Conservation (phyloP, 2,888 invertebrate genomes). For the Drosophila suboccidentalis region DNA sequence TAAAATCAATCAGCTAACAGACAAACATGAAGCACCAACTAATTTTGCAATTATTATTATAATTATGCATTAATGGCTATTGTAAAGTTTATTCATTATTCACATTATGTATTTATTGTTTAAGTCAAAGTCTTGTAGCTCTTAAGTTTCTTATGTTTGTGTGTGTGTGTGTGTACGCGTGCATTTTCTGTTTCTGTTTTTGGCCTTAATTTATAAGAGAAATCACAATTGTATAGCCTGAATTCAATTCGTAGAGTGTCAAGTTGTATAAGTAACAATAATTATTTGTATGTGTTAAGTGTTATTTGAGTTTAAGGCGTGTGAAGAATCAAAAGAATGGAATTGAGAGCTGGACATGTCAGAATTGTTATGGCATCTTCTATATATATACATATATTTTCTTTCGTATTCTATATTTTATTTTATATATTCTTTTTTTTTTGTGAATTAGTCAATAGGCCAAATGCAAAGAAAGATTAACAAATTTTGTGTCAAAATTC, state of each 20-base stretch:
- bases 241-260: slow-evolving; percentile 69
- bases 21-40: slow-evolving; percentile 46
- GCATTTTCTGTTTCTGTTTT: slow-evolving; percentile 62
- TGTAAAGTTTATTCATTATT: slow-evolving; percentile 46
- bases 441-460: slow-evolving; percentile 8
- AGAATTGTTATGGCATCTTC: slow-evolving; percentile 32
- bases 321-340: slow-evolving; percentile 3
- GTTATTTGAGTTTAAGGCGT: slow-evolving; percentile 77
- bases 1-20: slow-evolving; percentile 47
- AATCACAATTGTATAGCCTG: slow-evolving; percentile 64
- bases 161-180: slow-evolving; percentile 46
- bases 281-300: slow-evolving; percentile 68
- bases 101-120: slow-evolving; percentile 6
- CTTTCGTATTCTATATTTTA: neutral
- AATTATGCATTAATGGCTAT: slow-evolving; percentile 55
- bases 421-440: slow-evolving; percentile 19
- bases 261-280: slow-evolving; percentile 53
- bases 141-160: slow-evolving; percentile 45
- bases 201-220: slow-evolving; percentile 42
- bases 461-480: slow-evolving; percentile 9
- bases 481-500: slow-evolving; percentile 55
- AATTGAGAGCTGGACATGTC: slow-evolving; percentile 4
- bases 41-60: slow-evolving; percentile 70
- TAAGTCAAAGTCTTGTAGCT: slow-evolving; percentile 52
- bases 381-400: slow-evolving; percentile 11